A percentile compares a stretch with the other conserved stretches of the same genome.
phyloP scores from a whole-genome alignment of 2,113 vertebrate genomes.

The Anthoscopus minutus region DNA sequence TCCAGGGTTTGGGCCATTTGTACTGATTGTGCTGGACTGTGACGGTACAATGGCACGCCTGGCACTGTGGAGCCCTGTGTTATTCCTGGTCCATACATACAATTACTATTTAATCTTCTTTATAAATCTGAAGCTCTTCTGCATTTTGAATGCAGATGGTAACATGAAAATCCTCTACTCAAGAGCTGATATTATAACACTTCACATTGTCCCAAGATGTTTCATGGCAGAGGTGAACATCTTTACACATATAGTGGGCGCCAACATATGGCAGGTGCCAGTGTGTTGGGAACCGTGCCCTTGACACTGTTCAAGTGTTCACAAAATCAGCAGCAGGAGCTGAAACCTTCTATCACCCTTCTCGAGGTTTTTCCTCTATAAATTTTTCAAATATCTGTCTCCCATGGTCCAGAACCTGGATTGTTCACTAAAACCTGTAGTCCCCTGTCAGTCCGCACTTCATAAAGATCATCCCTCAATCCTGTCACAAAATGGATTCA shows the following conservation, averaged over 20 bases:
- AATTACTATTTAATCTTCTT: not conserved
- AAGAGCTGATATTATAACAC: not conserved
- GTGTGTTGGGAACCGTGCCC: not conserved
- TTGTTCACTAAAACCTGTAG: not conserved
- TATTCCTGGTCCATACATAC: not conserved
- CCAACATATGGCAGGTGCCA: conserved; percentile 14
- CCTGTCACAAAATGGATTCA: not conserved
- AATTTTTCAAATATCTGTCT: not conserved
- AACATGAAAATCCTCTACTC: not conserved
- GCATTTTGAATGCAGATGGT: not conserved
- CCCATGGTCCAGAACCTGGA: not conserved
- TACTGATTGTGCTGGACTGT: not conserved
- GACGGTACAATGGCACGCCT: not conserved
- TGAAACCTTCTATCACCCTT: not conserved
- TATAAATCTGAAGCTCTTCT: not conserved
- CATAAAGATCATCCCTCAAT: not conserved
- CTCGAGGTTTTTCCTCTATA: not conserved
- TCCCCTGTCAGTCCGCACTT: not conserved
- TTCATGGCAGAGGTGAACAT: conserved; percentile 50
- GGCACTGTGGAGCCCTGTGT: fast-evolving
- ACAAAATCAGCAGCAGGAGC: not conserved
- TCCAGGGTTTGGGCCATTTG: not conserved
- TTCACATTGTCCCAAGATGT: conserved; percentile 31
- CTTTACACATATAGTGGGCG: not conserved
- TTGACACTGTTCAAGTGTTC: conserved; percentile 3